phyloP scores from a whole-genome alignment of 2,888 invertebrate genomes.

The Phasia obesa region DNA sequence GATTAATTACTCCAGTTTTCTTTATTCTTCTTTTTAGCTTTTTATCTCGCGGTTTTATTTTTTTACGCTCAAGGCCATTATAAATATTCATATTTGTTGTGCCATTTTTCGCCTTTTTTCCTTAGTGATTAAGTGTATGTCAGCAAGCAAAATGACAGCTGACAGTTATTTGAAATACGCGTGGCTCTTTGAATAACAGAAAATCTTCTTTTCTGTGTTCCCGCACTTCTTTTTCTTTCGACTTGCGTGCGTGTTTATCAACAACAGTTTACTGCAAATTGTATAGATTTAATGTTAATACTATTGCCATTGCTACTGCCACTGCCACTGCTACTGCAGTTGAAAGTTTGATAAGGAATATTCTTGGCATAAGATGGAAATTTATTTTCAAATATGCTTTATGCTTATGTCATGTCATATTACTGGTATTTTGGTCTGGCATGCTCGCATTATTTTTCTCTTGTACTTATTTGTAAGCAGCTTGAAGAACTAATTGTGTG shows the following conservation, averaged over 20 bases:
- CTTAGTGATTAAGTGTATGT: constrained; percentile 14
- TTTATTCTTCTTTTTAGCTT: not conserved
- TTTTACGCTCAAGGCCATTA: not conserved
- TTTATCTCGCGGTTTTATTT: not conserved
- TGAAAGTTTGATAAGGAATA: not conserved
- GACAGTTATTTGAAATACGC: constrained; percentile 22
- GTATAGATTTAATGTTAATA: not conserved
- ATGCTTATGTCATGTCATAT: too few relatives aligned
- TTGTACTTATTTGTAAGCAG: too few relatives aligned
- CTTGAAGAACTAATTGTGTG: too few relatives aligned
- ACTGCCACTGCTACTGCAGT: too few relatives aligned
- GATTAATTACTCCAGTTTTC: not conserved
- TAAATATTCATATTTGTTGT: constrained; percentile 25
- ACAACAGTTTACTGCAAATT: not conserved
- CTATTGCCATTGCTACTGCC: too few relatives aligned
- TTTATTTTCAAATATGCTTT: too few relatives aligned
- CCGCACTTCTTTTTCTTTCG: not conserved
- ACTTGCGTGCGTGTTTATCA: not conserved
- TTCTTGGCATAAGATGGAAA: too few relatives aligned
- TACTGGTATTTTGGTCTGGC: too few relatives aligned
- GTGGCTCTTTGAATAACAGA: not conserved
- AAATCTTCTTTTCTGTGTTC: not conserved
- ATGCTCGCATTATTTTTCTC: too few relatives aligned
- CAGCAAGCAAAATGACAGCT: constrained; percentile 27
- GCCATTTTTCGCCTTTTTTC: not conserved